A percentile compares a stretch with the other conserved stretches of the same genome.
phyloP scores from a whole-genome alignment of 1,140 invertebrate species.

The Cyrtorhinus lividipennis region DNA sequence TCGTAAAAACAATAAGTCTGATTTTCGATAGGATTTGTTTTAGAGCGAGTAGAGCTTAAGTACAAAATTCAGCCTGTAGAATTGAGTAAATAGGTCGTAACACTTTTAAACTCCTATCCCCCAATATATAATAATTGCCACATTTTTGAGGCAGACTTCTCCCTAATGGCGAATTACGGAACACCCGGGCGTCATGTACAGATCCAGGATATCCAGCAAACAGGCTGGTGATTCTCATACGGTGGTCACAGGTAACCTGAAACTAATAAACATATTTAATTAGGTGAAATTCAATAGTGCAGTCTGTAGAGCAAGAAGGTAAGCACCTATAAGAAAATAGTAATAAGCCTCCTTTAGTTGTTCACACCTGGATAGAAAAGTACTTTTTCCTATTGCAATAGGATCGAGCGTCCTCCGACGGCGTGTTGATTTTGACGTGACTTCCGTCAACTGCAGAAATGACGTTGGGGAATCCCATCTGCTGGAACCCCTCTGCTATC shows the following conservation, averaged over 20 bases:
- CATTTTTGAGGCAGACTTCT: background rate
- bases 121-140: background rate
- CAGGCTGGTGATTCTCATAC: background rate
- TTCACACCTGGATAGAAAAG: background rate
- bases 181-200: background rate
- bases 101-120: too few species aligned
- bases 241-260: background rate
- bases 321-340: background rate
- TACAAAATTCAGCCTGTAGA: too few species aligned
- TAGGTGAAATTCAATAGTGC: background rate
- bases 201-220: background rate
- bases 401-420: background rate
- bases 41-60: too few species aligned
- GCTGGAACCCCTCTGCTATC: background rate
- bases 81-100: too few species aligned
- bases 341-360: background rate
- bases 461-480: background rate
- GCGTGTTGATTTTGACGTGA: background rate
- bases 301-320: background rate
- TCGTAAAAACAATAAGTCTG: too few species aligned
- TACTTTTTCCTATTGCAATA: background rate
- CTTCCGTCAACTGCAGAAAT: background rate
- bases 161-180: background rate
- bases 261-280: background rate
- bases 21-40: too few species aligned